These are phyloP conservation scores for Caenorhabditis japonica DNA, from an alignment of 2,888 invertebrate genomes.

Conservation along the genomic window DNA sequence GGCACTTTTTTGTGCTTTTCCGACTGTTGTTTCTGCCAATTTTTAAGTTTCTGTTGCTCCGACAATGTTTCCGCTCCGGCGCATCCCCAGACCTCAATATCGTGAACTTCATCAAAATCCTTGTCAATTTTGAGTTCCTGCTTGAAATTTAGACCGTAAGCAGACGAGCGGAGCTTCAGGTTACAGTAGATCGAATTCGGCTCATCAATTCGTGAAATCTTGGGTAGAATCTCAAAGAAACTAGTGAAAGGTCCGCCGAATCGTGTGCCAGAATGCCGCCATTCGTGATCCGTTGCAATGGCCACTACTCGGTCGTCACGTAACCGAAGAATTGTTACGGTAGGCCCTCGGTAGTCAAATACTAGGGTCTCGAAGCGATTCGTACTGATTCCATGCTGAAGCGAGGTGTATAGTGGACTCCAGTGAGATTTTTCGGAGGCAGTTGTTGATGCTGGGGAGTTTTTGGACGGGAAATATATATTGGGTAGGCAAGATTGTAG, in stretches of 20 bases:
- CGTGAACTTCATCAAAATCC: constrained; percentile 54
- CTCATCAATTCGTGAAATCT: constrained; percentile 37
- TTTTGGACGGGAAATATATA: constrained; percentile 61
- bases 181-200: constrained; percentile 60
- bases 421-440: constrained; percentile 33
- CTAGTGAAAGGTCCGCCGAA: constrained; percentile 56
- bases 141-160: constrained; percentile 58
- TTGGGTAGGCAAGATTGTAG: constrained; percentile 65
- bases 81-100: constrained; percentile 74
- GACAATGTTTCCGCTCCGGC: constrained; percentile 79
- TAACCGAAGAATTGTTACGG: constrained; percentile 65
- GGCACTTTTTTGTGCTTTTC: constrained; percentile 81
- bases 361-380: constrained; percentile 75
- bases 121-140: constrained; percentile 56
- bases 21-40: constrained; percentile 89
- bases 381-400: constrained; percentile 68
- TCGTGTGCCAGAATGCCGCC: constrained; percentile 61
- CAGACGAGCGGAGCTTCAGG: constrained; percentile 58
- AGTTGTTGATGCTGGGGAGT: constrained; percentile 2
- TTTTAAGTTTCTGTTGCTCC: constrained; percentile 89
- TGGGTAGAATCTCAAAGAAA: constrained; percentile 50
- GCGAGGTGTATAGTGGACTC: constrained; percentile 68
- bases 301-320: constrained; percentile 56
- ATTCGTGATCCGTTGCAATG: constrained; percentile 70
- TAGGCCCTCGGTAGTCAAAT: constrained; percentile 72